Percentiles rank a stretch among this genome's conserved stretches.
These are phyloP conservation scores for Corydoras maculifer DNA, from an alignment of 2,113 vertebrate species.

Conservation along the genomic window DNA sequence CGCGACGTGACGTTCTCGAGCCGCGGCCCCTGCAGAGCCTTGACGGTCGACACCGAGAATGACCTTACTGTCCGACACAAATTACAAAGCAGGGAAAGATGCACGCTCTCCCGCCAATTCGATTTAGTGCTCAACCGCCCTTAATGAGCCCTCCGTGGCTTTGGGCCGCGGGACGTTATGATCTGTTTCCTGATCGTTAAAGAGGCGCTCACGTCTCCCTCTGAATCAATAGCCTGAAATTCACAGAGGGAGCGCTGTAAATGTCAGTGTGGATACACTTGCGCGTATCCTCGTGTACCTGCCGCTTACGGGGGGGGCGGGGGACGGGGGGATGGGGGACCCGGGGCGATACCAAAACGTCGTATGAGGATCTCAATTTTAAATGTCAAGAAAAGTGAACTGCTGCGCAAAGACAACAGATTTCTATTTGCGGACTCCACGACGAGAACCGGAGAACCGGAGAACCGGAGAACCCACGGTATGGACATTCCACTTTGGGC, in stretches of 20 bases:
- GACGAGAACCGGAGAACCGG: no score
- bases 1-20: no score
- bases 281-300: slow-evolving; percentile 13
- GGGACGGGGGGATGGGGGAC: no score
- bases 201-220: background rate
- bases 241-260: slow-evolving; percentile 27
- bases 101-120: background rate
- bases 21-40: no score
- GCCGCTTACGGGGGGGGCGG: background rate
- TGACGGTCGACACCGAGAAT: background rate
- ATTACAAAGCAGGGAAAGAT: background rate
- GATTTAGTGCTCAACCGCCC: background rate
- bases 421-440: no score
- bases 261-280: slow-evolving; percentile 23
- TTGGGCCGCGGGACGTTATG: background rate
- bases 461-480: no score
- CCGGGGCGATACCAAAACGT: no score
- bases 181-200: slow-evolving; percentile 10
- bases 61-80: slow-evolving; percentile 1
- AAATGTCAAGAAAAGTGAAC: no score
- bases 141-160: background rate
- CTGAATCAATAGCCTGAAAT: slow-evolving; percentile 26
- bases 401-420: no score
- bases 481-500: no score
- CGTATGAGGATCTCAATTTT: no score